Evolutionary conservation across 2,888 invertebrate genomes (phyloP).

Genomic region (Coleophora flavipennella): DNA sequence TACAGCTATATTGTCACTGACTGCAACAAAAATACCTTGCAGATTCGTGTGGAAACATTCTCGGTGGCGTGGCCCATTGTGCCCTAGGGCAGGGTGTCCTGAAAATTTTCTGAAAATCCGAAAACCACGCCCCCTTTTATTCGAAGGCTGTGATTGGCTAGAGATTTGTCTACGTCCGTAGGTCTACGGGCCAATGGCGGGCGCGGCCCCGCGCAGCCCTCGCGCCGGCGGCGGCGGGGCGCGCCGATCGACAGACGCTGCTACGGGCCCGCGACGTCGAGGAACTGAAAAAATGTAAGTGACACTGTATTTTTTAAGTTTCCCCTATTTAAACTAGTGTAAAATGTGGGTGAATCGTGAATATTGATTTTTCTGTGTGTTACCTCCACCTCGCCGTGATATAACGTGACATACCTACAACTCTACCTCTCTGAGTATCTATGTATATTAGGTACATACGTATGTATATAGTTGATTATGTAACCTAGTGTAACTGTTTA

Average conservation of each 20-base stretch:
- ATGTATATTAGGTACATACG: slow-evolving; percentile 8
- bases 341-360: too few relatives aligned
- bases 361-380: too few relatives aligned
- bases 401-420: too few relatives aligned
- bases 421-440: too few relatives aligned
- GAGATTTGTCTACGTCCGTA: slow-evolving; percentile 41
- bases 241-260: slow-evolving; percentile 63
- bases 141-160: slow-evolving; percentile 47
- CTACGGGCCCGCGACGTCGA: slow-evolving; percentile 56
- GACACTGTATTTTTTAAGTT: slow-evolving; percentile 1
- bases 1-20: too few relatives aligned
- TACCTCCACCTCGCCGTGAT: too few relatives aligned
- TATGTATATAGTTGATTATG: slow-evolving; percentile 15
- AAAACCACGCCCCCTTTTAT: slow-evolving; percentile 60
- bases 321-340: not conserved
- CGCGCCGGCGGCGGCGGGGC: slow-evolving; percentile 51
- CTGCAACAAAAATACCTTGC: slow-evolving; percentile 15
- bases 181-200: slow-evolving; percentile 49
- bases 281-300: slow-evolving; percentile 64
- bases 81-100: slow-evolving; percentile 49
- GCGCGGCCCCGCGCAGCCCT: slow-evolving; percentile 47
- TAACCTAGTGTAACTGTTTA: slow-evolving; percentile 6
- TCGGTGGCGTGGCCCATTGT: slow-evolving; percentile 33
- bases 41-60: slow-evolving; percentile 36
- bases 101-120: slow-evolving; percentile 67